These are phyloP conservation scores for Prunella strophiata DNA, from an alignment of 2,797 vertebrate species.

Conservation along the genomic window DNA sequence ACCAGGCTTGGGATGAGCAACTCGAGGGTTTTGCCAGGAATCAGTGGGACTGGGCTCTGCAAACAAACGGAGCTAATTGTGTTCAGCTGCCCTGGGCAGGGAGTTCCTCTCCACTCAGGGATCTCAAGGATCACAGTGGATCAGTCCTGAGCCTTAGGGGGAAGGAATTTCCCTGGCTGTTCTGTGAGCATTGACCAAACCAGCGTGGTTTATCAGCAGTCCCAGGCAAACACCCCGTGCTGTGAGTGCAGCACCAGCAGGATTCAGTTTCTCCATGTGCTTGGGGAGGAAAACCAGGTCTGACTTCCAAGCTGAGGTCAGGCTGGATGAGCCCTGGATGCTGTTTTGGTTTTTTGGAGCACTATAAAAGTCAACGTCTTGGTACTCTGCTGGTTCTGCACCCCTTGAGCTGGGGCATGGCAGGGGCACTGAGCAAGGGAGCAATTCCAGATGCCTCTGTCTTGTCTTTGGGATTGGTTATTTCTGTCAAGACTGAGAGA, in stretches of 20 bases:
- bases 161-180: not conserved
- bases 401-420: fast-evolving
- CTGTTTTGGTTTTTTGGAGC: not conserved
- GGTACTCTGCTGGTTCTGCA: not conserved
- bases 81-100: not conserved
- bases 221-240: fast-evolving
- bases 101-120: not conserved
- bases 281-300: not conserved
- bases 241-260: fast-evolving
- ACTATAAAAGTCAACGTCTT: not conserved
- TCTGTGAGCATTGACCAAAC: not conserved
- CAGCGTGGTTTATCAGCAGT: fast-evolving
- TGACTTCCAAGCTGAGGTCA: not conserved
- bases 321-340: not conserved
- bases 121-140: not conserved
- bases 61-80: not conserved
- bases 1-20: not conserved
- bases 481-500: not conserved
- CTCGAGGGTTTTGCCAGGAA: not conserved
- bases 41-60: not conserved
- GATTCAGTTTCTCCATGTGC: not conserved
- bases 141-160: not conserved
- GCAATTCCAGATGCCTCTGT: fast-evolving
- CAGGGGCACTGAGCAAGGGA: fast-evolving
- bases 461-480: not conserved